phyloP scores from a whole-genome alignment of 2,888 invertebrate species.

The Catocala sponsa region DNA sequence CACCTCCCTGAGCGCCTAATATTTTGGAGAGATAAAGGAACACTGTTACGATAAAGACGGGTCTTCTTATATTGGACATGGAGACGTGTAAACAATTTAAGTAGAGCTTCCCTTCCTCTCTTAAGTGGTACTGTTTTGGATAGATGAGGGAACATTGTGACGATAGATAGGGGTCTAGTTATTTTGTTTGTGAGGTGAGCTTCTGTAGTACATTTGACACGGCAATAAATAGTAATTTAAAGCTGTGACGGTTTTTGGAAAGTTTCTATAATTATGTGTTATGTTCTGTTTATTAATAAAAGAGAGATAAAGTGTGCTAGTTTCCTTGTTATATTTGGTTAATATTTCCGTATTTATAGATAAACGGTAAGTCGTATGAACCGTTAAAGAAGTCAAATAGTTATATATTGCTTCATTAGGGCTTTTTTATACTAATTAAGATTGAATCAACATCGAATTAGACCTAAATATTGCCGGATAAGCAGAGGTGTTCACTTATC shows the following conservation, averaged over 20 bases:
- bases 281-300: not conserved
- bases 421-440: too few species aligned
- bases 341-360: too few species aligned
- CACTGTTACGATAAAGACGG: not conserved
- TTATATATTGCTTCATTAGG: too few species aligned
- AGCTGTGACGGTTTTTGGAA: constrained; percentile 7
- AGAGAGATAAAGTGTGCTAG: too few species aligned
- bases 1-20: not conserved
- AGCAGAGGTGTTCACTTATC: too few species aligned
- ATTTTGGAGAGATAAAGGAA: not conserved
- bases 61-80: constrained; percentile 3
- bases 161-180: constrained; percentile 20
- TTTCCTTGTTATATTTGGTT: too few species aligned
- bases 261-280: not conserved
- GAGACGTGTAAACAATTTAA: not conserved
- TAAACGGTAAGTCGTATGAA: too few species aligned
- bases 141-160: not conserved
- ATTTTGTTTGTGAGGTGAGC: constrained; percentile 23
- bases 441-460: too few species aligned
- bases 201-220: constrained; percentile 26
- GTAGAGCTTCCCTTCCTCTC: not conserved
- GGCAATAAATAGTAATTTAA: constrained; percentile 34
- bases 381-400: too few species aligned
- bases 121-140: constrained; percentile 1
- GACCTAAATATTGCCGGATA: too few species aligned